phyloP scores from a whole-genome alignment of 2,113 vertebrate genomes.

The Ploceus nigricollis region DNA sequence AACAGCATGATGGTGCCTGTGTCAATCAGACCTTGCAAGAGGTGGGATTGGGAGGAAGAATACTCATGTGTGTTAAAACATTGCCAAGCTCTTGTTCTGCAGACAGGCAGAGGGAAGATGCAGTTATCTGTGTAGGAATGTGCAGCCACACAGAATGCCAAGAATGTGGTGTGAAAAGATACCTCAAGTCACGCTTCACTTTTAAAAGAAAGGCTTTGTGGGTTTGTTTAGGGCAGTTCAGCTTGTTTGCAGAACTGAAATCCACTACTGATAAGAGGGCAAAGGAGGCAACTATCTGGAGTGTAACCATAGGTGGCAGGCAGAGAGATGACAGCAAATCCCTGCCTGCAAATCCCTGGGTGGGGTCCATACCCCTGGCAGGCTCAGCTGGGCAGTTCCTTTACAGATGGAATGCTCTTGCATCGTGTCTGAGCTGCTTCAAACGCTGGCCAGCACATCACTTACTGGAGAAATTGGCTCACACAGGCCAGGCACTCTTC shows the following conservation, averaged over 20 bases:
- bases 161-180: background rate
- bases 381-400: background rate
- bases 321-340: background rate
- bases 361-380: background rate
- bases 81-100: background rate
- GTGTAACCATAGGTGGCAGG: background rate
- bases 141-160: background rate
- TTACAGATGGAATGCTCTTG: background rate
- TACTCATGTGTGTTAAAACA: accelerated
- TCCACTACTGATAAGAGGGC: background rate
- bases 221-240: background rate
- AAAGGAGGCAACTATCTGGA: background rate
- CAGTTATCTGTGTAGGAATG: background rate
- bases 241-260: background rate
- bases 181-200: background rate
- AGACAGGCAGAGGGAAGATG: background rate
- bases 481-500: background rate
- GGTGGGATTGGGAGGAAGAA: background rate
- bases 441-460: background rate
- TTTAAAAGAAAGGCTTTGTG: background rate
- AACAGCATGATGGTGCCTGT: background rate
- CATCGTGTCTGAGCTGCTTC: background rate
- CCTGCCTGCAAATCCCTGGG: background rate
- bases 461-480: background rate
- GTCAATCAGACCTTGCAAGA: background rate